Evolutionary conservation across 2,113 vertebrate genomes (phyloP), one percentile per base, ranked within the genome.

Genomic region (Donacobius atricapilla): DNA sequence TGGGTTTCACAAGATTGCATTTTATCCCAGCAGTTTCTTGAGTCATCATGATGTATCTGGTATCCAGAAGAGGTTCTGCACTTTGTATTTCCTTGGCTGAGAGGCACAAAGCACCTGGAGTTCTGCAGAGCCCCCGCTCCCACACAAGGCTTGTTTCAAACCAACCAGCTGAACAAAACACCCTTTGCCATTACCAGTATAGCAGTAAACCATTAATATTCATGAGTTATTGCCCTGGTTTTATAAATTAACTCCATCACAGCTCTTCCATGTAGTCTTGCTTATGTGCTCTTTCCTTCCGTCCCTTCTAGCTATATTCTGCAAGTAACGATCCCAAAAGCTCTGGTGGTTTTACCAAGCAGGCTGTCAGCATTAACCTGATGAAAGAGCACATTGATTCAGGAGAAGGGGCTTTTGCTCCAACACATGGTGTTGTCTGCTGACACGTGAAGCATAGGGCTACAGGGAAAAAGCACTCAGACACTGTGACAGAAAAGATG

Each of bases 381-480:
- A 17, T 93, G 85, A 94, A 95, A 83, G 76, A 33, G 45, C 2
- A 3, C n/a, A 30, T 44, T 88, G 79, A 93, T 86, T 47, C 50
- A 40, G 76, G 69, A 57, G 75, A 84, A 66, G 6, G 3, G 20
- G 4, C 0, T 0, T 61, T 90, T 83, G 19, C 78, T 93, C 54
- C 64, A 44, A 6, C 58, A 56, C 47, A 57, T 0, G 0, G 25
- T 3, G 2, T 4, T 50, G 35, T 27, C 21, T 53, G 54, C 75
- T 81, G 85, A 44, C 39, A 10, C 63, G 6, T 48, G 56, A 77
- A 80, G 15, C 19, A 7, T 11, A 56, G 45, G 21, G 50, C n/a
- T 65, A 7, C 1, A 8, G 25, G 44, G 39, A 8, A 39, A 82
- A 57, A 11, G 0, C 63, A 39, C 54, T 70, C 4, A 3, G 39